Percentiles rank a stretch among this genome's conserved stretches.
phyloP scores from a whole-genome alignment of 1,140 invertebrate species.

The Cydia pomonella region DNA sequence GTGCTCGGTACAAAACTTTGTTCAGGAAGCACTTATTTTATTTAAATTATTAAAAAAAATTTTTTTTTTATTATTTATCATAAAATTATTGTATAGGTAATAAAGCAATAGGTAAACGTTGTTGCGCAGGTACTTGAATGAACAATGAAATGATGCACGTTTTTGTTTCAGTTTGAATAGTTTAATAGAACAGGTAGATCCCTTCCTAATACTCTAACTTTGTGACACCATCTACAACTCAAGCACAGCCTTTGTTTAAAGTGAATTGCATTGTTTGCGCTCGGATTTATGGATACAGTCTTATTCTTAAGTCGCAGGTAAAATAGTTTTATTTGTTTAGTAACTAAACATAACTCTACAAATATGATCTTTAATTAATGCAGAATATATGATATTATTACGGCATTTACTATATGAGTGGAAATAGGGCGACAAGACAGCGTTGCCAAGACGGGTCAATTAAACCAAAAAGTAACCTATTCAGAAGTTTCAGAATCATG shows the following conservation, averaged over 20 bases:
- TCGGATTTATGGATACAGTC: not conserved
- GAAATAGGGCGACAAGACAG: no score
- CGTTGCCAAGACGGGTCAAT: no score
- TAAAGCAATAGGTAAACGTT: no score
- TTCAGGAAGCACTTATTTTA: no score
- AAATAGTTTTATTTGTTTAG: constrained; percentile 1
- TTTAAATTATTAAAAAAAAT: no score
- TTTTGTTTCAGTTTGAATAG: constrained; percentile 6
- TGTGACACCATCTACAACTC: constrained; percentile 3
- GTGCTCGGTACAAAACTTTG: no score
- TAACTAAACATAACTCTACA: not conserved
- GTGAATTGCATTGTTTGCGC: constrained; percentile 4
- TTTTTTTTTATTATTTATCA: no score
- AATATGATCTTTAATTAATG: not conserved
- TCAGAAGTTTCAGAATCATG: no score
- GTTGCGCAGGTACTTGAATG: not conserved
- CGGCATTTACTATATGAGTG: not conserved
- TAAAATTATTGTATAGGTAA: no score
- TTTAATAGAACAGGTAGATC: constrained; percentile 2
- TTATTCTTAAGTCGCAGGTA: not conserved
- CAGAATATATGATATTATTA: not conserved
- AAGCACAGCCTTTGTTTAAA: constrained; percentile 11
- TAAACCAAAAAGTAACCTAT: no score
- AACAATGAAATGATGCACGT: not conserved
- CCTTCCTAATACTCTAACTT: not conserved